Percentiles rank a stretch among this genome's conserved stretches.
phyloP scores from a whole-genome alignment of 2,113 vertebrate species.

The Patagioenas fasciata region DNA sequence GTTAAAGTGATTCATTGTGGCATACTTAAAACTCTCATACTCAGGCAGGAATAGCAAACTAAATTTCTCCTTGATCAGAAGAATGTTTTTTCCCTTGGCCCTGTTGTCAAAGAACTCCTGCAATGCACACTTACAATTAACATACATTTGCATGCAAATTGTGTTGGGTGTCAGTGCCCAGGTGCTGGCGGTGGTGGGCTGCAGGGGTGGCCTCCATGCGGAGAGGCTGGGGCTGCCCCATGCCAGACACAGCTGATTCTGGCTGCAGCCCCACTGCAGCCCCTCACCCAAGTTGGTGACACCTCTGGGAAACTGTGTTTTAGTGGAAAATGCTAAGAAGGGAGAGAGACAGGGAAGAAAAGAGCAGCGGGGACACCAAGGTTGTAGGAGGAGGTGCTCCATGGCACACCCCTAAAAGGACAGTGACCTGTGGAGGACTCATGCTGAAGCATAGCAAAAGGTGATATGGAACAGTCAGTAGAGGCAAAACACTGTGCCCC shows the following conservation, averaged over 20 bases:
- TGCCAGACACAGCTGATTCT: background rate
- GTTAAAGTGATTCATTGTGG: background rate
- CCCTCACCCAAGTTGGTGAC: background rate
- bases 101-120: background rate
- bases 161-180: background rate
- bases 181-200: background rate
- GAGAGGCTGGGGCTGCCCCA: background rate
- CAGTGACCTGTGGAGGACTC: background rate
- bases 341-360: background rate
- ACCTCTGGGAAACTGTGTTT: background rate
- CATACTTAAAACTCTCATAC: background rate
- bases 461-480: background rate
- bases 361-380: background rate
- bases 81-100: background rate
- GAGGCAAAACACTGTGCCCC: background rate
- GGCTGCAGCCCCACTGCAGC: background rate
- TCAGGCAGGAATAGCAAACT: background rate
- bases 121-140: background rate
- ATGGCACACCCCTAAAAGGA: background rate
- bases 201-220: background rate
- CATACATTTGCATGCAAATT: background rate
- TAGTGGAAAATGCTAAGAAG: background rate
- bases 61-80: background rate
- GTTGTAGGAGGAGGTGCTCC: background rate
- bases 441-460: background rate